Percentiles rank a stretch among this genome's conserved stretches.
These are phyloP conservation scores for Megaptera novaeangliae DNA, from an alignment of 2,113 vertebrate genomes.

Conservation along the genomic window DNA sequence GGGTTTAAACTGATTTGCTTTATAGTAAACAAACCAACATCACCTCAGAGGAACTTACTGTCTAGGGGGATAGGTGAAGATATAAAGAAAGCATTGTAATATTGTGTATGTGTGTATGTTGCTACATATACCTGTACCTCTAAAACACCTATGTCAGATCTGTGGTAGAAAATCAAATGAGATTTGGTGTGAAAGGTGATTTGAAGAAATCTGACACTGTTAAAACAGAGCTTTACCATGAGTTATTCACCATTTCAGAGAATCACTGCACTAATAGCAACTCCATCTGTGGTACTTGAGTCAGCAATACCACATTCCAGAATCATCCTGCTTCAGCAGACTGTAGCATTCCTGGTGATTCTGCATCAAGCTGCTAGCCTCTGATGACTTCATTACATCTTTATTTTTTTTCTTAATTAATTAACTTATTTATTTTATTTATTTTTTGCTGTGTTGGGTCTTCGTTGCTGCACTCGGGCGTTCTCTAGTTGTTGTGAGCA, in stretches of 20 bases:
- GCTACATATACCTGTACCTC: background rate
- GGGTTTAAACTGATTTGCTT: constrained; percentile 13
- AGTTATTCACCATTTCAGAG: background rate
- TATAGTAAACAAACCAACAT: background rate
- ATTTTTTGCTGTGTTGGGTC: too few species aligned
- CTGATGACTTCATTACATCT: background rate
- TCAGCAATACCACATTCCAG: background rate
- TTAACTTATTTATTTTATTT: too few species aligned
- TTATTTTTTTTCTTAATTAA: background rate
- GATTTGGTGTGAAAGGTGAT: background rate
- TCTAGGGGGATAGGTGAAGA: background rate
- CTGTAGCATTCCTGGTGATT: background rate
- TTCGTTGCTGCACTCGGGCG: too few species aligned
- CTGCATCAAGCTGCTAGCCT: background rate
- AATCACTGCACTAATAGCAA: background rate
- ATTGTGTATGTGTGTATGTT: background rate
- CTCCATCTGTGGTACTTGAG: background rate
- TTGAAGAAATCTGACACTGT: background rate
- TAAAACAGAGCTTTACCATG: background rate
- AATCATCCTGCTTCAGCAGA: background rate
- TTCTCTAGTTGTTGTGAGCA: too few species aligned
- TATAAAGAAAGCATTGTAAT: background rate
- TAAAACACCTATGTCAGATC: background rate
- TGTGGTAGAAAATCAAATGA: background rate
- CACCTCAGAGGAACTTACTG: background rate